These are phyloP conservation scores for Thomomys bottae DNA, from an alignment of 2,113 vertebrate species.

Conservation along the genomic window DNA sequence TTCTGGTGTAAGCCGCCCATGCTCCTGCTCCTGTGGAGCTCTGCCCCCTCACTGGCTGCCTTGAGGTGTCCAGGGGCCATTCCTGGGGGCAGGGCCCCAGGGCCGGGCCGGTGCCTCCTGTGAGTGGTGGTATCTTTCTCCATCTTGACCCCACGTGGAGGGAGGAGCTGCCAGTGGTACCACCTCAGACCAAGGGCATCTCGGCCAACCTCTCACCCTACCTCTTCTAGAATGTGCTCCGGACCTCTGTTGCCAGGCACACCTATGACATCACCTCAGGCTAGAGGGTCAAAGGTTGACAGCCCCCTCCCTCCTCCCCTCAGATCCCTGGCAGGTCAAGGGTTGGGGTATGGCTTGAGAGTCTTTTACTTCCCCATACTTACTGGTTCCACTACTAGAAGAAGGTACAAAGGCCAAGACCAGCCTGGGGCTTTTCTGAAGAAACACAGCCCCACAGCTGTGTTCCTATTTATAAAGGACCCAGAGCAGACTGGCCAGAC, in stretches of 20 bases:
- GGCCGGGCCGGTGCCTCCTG: conserved; percentile 33
- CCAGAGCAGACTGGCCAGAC: no score
- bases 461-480: no score
- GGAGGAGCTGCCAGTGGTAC: background rate
- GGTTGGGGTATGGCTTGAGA: background rate
- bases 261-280: conserved; percentile 64
- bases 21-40: conserved; percentile 60
- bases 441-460: background rate
- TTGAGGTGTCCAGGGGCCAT: background rate
- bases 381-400: background rate
- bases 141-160: background rate
- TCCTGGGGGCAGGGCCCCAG: background rate
- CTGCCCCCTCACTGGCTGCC: background rate
- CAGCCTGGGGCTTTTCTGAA: background rate
- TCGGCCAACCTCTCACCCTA: background rate
- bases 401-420: background rate
- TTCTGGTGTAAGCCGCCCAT: conserved; percentile 5
- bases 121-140: conserved; percentile 23
- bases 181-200: background rate
- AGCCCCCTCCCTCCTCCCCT: no score
- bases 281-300: conserved; percentile 27
- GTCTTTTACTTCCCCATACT: background rate
- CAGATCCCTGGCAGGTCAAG: rapidly evolving
- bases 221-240: background rate
- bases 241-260: conserved; percentile 17